Evolutionary conservation across 2,113 vertebrate species (phyloP).

Genomic region (Poecilia latipinna): DNA sequence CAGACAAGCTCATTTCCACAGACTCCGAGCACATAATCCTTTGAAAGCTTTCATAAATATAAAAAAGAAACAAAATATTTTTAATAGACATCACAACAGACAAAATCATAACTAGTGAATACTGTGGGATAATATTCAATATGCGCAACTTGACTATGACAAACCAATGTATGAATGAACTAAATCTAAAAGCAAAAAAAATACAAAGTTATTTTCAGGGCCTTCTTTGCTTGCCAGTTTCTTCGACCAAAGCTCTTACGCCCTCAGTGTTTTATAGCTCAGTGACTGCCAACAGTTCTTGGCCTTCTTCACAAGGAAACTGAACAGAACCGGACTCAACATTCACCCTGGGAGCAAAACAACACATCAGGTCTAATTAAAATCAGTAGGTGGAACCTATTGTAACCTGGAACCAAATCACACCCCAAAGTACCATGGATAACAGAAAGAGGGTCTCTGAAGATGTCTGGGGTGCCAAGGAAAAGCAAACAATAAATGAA

Average conservation of each 20-base stretch:
- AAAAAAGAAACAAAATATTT: conserved; percentile 43
- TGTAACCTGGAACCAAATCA: conserved; percentile 65
- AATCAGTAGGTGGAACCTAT: conserved; percentile 72
- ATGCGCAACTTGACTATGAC: conserved; percentile 1
- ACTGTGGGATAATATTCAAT: background rate
- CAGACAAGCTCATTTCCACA: background rate
- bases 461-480: conserved; percentile 36
- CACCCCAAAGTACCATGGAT: conserved; percentile 43
- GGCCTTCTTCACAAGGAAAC: conserved; percentile 66
- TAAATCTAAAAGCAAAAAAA: conserved; percentile 28
- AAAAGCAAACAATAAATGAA: conserved; percentile 33
- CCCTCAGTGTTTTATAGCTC: conserved; percentile 64
- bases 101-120: conserved; percentile 35
- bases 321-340: conserved; percentile 67
- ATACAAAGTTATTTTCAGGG: conserved; percentile 62
- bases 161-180: conserved; percentile 42
- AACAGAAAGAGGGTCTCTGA: conserved; percentile 63
- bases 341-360: conserved; percentile 64
- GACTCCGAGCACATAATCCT: conserved; percentile 47
- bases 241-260: conserved; percentile 56
- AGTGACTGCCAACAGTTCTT: conserved; percentile 67
- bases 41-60: conserved; percentile 63
- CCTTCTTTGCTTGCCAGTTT: conserved; percentile 51
- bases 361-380: conserved; percentile 75
- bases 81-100: conserved; percentile 52